A percentile compares a stretch with the other conserved stretches of the same genome.
These are phyloP conservation scores for Cepaea nemoralis DNA, from an alignment of 1,140 invertebrate species.

Conservation along the genomic window DNA sequence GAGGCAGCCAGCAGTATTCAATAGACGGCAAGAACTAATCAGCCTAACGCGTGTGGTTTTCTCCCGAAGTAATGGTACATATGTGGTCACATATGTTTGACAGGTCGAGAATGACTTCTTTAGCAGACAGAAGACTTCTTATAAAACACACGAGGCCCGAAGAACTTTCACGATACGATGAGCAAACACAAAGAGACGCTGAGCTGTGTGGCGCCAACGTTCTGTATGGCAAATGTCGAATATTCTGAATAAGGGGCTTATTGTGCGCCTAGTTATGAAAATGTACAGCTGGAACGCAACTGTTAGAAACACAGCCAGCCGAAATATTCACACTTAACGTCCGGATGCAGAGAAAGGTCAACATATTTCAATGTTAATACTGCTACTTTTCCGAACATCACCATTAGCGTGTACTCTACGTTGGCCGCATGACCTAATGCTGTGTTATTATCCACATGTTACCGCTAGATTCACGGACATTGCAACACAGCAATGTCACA, in stretches of 20 bases:
- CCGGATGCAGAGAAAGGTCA: background rate
- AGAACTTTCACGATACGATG: slow-evolving; percentile 19
- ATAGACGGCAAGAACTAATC: too few species aligned
- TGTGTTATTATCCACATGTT: background rate
- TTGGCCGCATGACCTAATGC: background rate
- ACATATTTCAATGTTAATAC: background rate
- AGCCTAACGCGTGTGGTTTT: too few species aligned
- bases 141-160: background rate
- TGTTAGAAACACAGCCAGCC: background rate
- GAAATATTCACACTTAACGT: background rate
- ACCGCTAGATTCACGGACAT: background rate
- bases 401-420: background rate
- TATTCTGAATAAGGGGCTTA: background rate
- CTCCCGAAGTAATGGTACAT: too few species aligned
- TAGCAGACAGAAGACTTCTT: background rate
- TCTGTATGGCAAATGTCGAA: background rate
- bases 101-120: background rate
- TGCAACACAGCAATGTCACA: background rate
- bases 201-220: background rate
- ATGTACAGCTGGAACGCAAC: background rate
- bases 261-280: background rate
- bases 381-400: background rate
- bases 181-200: slow-evolving; percentile 23
- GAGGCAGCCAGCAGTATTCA: too few species aligned
- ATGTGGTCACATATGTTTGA: background rate